Evolutionary conservation across 1,140 invertebrate species (phyloP).

Genomic region (Zaprionus capensis): DNA sequence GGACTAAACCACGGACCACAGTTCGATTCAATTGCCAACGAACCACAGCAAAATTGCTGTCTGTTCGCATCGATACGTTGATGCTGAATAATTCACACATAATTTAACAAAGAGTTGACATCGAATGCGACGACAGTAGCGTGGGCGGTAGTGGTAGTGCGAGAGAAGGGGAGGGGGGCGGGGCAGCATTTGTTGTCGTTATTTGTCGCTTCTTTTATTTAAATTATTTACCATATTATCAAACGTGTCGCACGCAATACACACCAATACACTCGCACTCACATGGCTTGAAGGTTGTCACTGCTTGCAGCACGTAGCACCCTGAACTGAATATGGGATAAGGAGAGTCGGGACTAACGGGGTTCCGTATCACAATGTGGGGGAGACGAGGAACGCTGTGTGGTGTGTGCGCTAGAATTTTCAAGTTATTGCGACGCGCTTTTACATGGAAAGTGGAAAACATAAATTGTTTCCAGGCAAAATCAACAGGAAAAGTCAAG

Average conservation of each 20-base stretch:
- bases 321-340: not conserved
- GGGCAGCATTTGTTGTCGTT: conserved; percentile 39
- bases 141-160: not conserved
- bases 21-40: conserved; percentile 30
- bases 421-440: conserved; percentile 49
- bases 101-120: conserved; percentile 68
- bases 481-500: conserved; percentile 21
- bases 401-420: conserved; percentile 45
- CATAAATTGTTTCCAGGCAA: conserved; percentile 51
- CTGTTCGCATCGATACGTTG: conserved; percentile 44
- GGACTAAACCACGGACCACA: conserved; percentile 30
- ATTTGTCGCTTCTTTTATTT: conserved; percentile 45
- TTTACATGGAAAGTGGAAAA: conserved; percentile 53
- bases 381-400: not conserved
- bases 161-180: not conserved
- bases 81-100: conserved; percentile 66
- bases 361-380: not conserved
- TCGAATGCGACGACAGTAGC: conserved; percentile 19
- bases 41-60: conserved; percentile 33
- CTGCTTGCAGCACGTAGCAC: conserved; percentile 43
- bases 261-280: conserved; percentile 18
- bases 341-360: not conserved
- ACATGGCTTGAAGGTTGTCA: conserved; percentile 30
- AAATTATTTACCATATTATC: conserved; percentile 69
- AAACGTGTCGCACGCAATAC: conserved; percentile 52